phyloP scores from a whole-genome alignment of 2,113 vertebrate species.

The Corythoichthys haematopterus region DNA sequence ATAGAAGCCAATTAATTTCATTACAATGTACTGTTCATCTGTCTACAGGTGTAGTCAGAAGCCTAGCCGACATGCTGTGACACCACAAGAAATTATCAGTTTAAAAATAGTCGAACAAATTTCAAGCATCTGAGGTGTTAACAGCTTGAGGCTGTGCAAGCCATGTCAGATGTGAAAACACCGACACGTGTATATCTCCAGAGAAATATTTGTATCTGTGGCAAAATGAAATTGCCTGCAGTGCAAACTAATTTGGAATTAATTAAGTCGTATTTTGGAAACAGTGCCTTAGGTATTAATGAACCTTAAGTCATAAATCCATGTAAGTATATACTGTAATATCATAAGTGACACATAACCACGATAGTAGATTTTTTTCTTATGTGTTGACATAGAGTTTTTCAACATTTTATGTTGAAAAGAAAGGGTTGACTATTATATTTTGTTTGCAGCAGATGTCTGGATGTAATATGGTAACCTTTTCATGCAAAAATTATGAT shows the following conservation, averaged over 20 bases:
- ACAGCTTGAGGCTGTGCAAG: constrained; percentile 32
- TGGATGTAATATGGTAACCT: background rate
- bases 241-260: constrained; percentile 24
- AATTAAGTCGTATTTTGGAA: constrained; percentile 18
- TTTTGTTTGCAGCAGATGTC: background rate
- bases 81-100: constrained; percentile 12
- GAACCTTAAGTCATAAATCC: constrained; percentile 1
- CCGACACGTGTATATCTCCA: constrained; percentile 24
- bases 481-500: no score
- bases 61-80: constrained; percentile 34
- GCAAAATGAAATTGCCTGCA: constrained; percentile 7
- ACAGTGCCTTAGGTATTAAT: constrained; percentile 17
- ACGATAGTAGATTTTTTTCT: background rate
- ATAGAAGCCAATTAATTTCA: background rate
- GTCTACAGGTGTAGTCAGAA: constrained; percentile 1
- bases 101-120: constrained; percentile 26
- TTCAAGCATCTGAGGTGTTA: constrained; percentile 37
- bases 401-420: background rate
- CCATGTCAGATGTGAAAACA: constrained; percentile 31
- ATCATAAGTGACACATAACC: background rate
- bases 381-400: constrained; percentile 9
- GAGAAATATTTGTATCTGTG: constrained; percentile 46
- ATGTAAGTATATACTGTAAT: background rate
- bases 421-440: background rate
- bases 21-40: background rate